Conservation (phyloP, 2,797 vertebrate species). For the Takifugu rubripes region DNA sequence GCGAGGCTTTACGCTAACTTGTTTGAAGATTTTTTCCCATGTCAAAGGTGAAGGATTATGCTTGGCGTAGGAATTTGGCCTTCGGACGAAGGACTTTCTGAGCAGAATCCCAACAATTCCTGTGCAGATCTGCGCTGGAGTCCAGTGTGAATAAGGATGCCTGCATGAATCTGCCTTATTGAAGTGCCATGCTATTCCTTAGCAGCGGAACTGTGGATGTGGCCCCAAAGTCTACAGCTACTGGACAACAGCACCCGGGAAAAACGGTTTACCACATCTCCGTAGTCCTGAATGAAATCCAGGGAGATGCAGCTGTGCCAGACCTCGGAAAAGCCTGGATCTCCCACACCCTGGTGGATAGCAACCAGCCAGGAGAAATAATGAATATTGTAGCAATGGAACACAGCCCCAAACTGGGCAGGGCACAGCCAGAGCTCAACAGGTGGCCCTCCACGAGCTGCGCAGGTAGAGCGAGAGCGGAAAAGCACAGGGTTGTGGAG, state of each 20-base stretch:
- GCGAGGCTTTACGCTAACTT: conserved; percentile 63
- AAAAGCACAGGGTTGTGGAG: conserved; percentile 60
- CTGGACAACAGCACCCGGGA: conserved; percentile 48
- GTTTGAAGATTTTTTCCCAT: conserved; percentile 65
- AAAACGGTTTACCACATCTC: conserved; percentile 55
- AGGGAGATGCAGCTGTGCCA: conserved; percentile 45
- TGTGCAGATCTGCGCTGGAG: conserved; percentile 23
- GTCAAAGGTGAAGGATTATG: conserved; percentile 80
- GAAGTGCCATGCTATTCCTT: conserved; percentile 69
- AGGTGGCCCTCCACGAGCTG: conserved; percentile 65
- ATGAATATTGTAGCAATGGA: conserved; percentile 58
- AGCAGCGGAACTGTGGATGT: conserved; percentile 63
- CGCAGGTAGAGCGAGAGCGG: conserved; percentile 52
- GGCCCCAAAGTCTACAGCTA: conserved; percentile 48
- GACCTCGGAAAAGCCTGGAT: conserved; percentile 51
- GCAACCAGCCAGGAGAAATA: conserved; percentile 35
- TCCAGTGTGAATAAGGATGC: conserved; percentile 31
- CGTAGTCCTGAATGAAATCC: conserved; percentile 55
- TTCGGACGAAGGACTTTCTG: conserved; percentile 65
- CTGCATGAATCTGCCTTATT: conserved; percentile 24
- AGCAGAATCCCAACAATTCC: conserved; percentile 46
- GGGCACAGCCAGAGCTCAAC: conserved; percentile 53
- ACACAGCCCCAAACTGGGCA: conserved; percentile 67
- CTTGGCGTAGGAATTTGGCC: conserved; percentile 71
- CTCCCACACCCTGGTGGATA: conserved; percentile 58